Evolutionary conservation across 2,113 vertebrate species (phyloP).

Genomic region (mouse (Mus musculus)): DNA sequence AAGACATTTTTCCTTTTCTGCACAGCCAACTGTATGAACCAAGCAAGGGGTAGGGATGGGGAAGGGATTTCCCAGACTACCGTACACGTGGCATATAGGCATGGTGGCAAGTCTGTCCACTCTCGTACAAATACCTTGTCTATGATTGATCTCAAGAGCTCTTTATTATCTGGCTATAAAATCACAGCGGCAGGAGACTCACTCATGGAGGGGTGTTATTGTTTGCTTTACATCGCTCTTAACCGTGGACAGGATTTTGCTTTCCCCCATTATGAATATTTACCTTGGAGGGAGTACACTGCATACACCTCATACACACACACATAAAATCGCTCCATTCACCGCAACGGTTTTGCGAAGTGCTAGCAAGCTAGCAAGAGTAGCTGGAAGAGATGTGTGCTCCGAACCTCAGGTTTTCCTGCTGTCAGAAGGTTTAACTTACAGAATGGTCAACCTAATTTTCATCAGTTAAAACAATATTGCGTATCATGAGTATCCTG

Average conservation of each 20-base stretch:
- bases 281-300: background rate
- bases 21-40: background rate
- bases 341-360: background rate
- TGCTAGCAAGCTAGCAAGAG: background rate
- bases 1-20: background rate
- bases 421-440: background rate
- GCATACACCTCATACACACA: background rate
- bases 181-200: background rate
- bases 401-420: background rate
- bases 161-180: background rate
- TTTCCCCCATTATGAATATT: background rate
- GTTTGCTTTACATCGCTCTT: background rate
- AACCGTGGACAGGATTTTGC: background rate
- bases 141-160: background rate
- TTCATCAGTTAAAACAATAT: background rate
- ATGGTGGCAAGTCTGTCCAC: background rate
- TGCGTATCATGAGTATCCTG: background rate
- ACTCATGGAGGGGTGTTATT: background rate
- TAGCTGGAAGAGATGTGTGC: background rate
- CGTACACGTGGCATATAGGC: rapidly evolving
- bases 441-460: background rate
- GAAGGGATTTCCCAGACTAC: background rate
- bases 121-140: background rate
- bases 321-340: background rate
- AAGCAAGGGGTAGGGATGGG: background rate